These are phyloP conservation scores for Silurus glanis DNA, from an alignment of 2,113 vertebrate species.

Conservation along the genomic window DNA sequence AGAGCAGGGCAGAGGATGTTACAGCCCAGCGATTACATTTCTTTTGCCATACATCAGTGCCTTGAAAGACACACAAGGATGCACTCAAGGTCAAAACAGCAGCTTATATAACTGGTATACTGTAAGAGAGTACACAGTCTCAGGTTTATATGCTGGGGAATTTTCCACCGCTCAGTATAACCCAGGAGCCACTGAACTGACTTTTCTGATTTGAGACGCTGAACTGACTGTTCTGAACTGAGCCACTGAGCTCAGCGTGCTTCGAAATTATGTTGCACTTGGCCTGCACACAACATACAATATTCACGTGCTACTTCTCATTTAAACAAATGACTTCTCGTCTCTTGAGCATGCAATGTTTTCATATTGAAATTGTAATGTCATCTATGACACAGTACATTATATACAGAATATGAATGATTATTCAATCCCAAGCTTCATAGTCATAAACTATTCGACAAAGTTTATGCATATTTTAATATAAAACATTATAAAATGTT, in stretches of 20 bases:
- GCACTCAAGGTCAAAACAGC: neutral
- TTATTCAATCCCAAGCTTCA: neutral
- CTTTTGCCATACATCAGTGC: constrained; percentile 4
- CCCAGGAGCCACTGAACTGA: neutral
- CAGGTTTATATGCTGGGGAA: neutral
- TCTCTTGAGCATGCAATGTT: neutral
- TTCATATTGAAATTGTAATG: neutral
- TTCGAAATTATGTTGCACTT: too few species aligned
- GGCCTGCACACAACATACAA: neutral
- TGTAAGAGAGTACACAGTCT: neutral
- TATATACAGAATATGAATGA: neutral
- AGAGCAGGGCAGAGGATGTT: constrained; percentile 7
- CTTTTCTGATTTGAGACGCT: too few species aligned
- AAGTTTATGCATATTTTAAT: neutral
- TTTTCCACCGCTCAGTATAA: neutral
- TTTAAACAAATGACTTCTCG: neutral
- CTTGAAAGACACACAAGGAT: constrained; percentile 22
- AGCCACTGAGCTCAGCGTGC: too few species aligned
- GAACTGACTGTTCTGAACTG: neutral
- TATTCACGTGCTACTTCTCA: neutral
- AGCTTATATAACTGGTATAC: neutral
- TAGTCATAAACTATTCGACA: neutral
- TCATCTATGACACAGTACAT: neutral
- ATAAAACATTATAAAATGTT: neutral
- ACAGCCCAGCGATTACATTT: constrained; percentile 27